A percentile compares a stretch with the other conserved stretches of the same genome.
Conservation (phyloP, 2,888 invertebrate species). For the Willowsia nigromaculata region DNA sequence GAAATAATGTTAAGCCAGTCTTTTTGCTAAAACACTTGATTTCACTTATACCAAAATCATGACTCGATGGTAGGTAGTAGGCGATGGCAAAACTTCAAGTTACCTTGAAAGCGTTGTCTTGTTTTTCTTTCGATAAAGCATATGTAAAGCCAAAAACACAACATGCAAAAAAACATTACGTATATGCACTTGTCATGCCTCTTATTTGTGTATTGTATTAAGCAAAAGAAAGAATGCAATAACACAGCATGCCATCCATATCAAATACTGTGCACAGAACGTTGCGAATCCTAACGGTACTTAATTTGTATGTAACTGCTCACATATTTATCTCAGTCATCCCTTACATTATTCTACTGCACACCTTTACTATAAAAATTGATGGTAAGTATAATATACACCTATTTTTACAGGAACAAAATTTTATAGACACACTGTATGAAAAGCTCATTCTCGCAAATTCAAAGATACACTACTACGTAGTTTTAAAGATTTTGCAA, state of each 20-base stretch:
- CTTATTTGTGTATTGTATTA: not conserved
- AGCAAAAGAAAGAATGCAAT: slow-evolving; percentile 37
- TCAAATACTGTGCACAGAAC: not conserved
- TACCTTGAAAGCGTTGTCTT: slow-evolving; percentile 50
- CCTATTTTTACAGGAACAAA: no score
- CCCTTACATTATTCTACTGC: not conserved
- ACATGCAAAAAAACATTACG: not conserved
- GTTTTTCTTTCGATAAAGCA: slow-evolving; percentile 39
- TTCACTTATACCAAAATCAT: not conserved
- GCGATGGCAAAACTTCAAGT: slow-evolving; percentile 14
- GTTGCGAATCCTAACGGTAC: slow-evolving; percentile 63
- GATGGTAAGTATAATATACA: no score
- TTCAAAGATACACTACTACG: no score
- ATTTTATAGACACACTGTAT: no score
- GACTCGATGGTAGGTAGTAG: not conserved
- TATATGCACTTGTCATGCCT: not conserved
- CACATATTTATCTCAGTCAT: not conserved
- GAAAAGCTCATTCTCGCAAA: slow-evolving; percentile 26
- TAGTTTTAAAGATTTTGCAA: no score
- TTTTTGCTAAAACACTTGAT: not conserved
- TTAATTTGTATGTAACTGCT: not conserved
- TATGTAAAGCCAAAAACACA: slow-evolving; percentile 4
- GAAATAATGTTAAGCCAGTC: no score
- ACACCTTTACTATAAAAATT: not conserved
- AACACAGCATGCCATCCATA: not conserved